phyloP scores from a whole-genome alignment of 2,888 invertebrate genomes.

The Petrolisthes manimaculis region DNA sequence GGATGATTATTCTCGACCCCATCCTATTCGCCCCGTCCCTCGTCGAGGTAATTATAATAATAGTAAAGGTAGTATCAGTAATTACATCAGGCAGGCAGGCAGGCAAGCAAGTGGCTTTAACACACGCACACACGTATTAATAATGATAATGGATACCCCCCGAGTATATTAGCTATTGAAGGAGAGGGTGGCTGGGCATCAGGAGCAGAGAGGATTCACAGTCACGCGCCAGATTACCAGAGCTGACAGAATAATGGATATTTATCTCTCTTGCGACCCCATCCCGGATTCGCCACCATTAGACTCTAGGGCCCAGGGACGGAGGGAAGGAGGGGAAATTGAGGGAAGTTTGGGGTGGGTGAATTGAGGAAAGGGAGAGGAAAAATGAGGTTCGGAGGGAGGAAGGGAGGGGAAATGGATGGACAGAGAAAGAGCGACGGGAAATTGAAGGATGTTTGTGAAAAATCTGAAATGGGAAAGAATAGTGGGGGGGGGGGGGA shows the following conservation, averaged over 20 bases:
- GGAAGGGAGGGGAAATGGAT: background rate
- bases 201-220: conserved; percentile 32
- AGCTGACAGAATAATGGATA: conserved; percentile 52
- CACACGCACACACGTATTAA: conserved; percentile 27
- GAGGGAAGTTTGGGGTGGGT: conserved; percentile 6
- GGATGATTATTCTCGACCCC: too few species aligned
- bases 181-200: conserved; percentile 22
- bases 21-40: too few species aligned
- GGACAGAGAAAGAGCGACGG: background rate
- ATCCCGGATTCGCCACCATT: conserved; percentile 34
- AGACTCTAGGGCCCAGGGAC: background rate
- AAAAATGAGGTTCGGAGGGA: background rate
- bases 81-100: too few species aligned
- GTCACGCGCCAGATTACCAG: conserved; percentile 42
- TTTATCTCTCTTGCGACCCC: conserved; percentile 37
- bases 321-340: background rate
- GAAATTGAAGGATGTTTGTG: background rate
- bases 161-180: conserved; percentile 13
- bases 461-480: background rate
- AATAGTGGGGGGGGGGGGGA: background rate
- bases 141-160: conserved; percentile 34
- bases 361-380: conserved; percentile 22
- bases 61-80: too few species aligned
- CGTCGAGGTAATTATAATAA: too few species aligned
- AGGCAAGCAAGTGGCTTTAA: background rate